Conservation (phyloP, 2,113 vertebrate species). For the Salvelinus fontinalis region DNA sequence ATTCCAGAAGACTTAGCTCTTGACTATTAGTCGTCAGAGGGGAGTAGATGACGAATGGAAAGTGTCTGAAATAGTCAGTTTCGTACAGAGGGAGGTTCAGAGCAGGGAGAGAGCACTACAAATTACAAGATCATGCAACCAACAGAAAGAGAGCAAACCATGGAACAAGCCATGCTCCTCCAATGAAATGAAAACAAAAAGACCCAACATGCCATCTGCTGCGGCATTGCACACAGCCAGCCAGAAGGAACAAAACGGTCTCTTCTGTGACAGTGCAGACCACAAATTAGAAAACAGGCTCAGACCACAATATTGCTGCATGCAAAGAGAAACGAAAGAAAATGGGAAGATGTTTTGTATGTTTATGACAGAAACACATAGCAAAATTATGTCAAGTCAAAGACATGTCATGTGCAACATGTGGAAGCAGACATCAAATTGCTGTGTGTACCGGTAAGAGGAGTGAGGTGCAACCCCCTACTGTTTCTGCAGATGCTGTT, state of each 20-base stretch:
- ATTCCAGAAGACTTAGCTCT: slow-evolving; percentile 22
- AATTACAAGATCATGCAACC: slow-evolving; percentile 1
- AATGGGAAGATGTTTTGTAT: slow-evolving; percentile 15
- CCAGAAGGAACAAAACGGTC: background rate
- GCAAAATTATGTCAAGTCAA: background rate
- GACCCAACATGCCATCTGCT: background rate
- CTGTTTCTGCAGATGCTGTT: background rate
- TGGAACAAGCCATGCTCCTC: background rate
- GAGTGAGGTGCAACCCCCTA: background rate
- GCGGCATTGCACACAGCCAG: background rate
- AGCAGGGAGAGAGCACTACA: slow-evolving; percentile 10
- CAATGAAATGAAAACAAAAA: background rate
- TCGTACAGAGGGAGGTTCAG: slow-evolving; percentile 9
- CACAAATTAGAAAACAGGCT: background rate
- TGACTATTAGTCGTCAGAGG: slow-evolving; percentile 1
- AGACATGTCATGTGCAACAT: slow-evolving; percentile 5
- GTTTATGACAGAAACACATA: slow-evolving; percentile 2
- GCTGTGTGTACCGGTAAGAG: background rate
- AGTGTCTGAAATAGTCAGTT: slow-evolving; percentile 5
- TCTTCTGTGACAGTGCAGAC: background rate
- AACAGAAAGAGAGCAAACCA: background rate
- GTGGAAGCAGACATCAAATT: background rate
- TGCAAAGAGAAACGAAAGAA: slow-evolving; percentile 16
- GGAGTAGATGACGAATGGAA: slow-evolving; percentile 15
- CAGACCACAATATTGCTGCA: background rate